A percentile compares a stretch with the other conserved stretches of the same genome.
phyloP scores from a whole-genome alignment of 2,888 invertebrate genomes.

The Synanthedon formicaeformis region DNA sequence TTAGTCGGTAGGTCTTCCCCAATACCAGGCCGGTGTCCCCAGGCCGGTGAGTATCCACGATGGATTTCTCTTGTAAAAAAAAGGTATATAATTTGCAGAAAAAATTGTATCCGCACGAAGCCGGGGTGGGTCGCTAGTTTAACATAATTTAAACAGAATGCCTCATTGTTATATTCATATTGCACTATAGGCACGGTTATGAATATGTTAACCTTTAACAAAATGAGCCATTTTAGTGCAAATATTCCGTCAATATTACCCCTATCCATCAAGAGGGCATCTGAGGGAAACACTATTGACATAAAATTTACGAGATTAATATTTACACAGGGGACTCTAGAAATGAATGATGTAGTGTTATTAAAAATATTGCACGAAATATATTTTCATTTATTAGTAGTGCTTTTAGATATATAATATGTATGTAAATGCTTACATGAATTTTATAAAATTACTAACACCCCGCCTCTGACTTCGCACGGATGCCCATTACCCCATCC shows the following conservation, averaged over 20 bases:
- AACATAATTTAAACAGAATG: not conserved
- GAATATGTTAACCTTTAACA: slow-evolving; percentile 28
- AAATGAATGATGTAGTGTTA: no score
- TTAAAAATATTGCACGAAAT: not conserved
- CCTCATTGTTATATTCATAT: not conserved
- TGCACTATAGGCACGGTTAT: slow-evolving; percentile 4
- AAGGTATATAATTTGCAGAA: no score
- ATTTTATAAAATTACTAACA: no score
- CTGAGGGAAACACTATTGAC: slow-evolving; percentile 39
- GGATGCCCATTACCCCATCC: no score
- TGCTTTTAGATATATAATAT: not conserved
- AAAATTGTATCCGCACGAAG: not conserved
- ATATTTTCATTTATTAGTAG: not conserved
- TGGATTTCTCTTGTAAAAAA: no score
- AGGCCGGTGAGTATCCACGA: no score
- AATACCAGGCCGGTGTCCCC: no score
- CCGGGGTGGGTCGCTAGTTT: no score
- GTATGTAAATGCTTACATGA: no score
- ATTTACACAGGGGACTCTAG: slow-evolving; percentile 36
- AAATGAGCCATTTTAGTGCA: slow-evolving; percentile 30
- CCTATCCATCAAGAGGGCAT: slow-evolving; percentile 50
- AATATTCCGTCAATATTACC: slow-evolving; percentile 53
- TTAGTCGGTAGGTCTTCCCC: no score
- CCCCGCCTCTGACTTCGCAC: no score
- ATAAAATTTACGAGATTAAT: slow-evolving; percentile 64